Base-by-base conservation (phyloP, 1,140 invertebrate species). In the Acromyrmex echinatior region DNA sequence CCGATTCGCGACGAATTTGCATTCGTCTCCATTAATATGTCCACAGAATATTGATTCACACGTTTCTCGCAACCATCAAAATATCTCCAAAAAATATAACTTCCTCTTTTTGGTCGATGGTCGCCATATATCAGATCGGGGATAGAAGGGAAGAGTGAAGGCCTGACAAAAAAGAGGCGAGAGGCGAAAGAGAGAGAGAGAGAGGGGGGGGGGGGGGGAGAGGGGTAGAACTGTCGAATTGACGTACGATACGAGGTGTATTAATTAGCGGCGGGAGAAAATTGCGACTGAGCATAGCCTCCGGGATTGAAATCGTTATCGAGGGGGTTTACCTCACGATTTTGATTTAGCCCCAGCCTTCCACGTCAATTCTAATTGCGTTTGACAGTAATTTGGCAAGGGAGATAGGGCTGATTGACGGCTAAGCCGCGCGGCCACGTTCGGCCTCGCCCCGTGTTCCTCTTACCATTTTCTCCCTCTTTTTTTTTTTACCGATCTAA, bases 251-350 rank as follows among this genome's bases (percentile, higher is more conserved):
- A 65, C 86, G 88, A 90, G 76, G 89, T 90, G 88, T 90, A 93
- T 92, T 93, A 93, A 93, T 93, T 93, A 93, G 89, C 88, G 87
- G 80, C 87, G 89, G 82, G 84, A 90, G 91, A 91, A 92, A 93
- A 92, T 92, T 89, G 89, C 87, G 87, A 90, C 28, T 60, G 74
- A 82, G 88, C 68, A 82, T 88, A 90, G 73, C 76, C 88, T 78
- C 18, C 81, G 66, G 91, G 90, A 81, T 91, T 91, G 86, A 89
- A 90, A 92, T 92, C 88, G 79, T 92, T 92, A 91, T 86, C 85
- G 87, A 86, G 87, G 80, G 76, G 90, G 84, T 89, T 88, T 66
- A 82, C 88, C 88, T 91, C 86, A 87, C 86, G 88, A 88, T 91
- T 90, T 81, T 89, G 87, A 80, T 77, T 88, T 88, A 88, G 87